Base-by-base conservation (phyloP, 2,113 vertebrate genomes). In the Ammospiza caudacuta region DNA sequence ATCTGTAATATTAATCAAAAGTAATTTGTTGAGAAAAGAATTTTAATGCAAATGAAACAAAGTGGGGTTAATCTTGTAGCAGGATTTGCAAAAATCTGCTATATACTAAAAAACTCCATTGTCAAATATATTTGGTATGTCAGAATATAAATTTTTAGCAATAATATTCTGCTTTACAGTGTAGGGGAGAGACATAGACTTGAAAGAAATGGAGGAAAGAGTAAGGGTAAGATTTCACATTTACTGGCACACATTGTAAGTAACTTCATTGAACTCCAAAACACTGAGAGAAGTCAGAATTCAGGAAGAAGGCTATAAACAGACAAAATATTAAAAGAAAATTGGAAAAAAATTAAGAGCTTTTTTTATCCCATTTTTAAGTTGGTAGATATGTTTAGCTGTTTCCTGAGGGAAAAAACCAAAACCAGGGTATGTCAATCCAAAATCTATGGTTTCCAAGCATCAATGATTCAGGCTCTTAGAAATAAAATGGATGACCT, bases 391-490 rank as follows among this genome's bases (percentile, higher is more conserved):
- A 62, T 5, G 4, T 21, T 70, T 44, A 46, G 3, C 16, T 83
- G 18, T 46, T 87, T 83, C 13, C 14, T 51, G 15, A 80, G 49
- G 51, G 4, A 31, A 39, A 59, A 51, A 46, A 14, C 0, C 1
- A 5, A 73, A 68, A 15, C 0, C 1, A 3, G 27, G 25, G n/a
- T 2, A 64, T 43, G 14, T 8, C 13, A 70, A 22, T 23, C 5
- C 11, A 46, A 54, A 68, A 63, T 35, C 43, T 41, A 33, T 25
- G 21, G 3, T 68, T 83, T 73, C n/a, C 12, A 64, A 64, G 11
- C 14, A 35, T 44, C 17, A 54, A 6, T 6, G 4, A 68, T 37
- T 59, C 35, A 51, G 39, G 24, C 54, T 8, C 11, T 77, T 41
- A 5, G 12, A 68, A 84, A 73, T 46, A 68, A 84, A 84, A 83